Base-by-base conservation (phyloP, 1,140 invertebrate species). In the Drosophila kurseongensis region DNA sequence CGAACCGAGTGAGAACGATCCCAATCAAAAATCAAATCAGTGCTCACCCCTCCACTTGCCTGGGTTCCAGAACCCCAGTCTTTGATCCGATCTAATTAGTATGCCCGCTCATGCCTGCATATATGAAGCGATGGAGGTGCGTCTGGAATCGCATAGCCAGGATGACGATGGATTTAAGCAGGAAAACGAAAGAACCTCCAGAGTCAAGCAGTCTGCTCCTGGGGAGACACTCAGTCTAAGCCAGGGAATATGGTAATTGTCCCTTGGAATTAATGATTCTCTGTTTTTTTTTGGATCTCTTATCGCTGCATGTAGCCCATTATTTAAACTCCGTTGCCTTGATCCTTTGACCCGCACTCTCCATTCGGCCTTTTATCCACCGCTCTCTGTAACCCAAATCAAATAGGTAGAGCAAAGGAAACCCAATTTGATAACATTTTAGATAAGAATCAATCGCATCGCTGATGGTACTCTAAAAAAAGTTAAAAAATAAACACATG, bases 61-160 rank as follows among this genome's bases (percentile, higher is more conserved):
- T 0, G 27, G 14, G 48, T 35, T 35, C 14, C n/a, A 29, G 48
- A 51, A 10, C 27, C 58, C 27, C 40, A 42, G 59, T 36, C 38
- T 38, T 23, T 62, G 63, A 71, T 60, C 72, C 68, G 55, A 63
- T 68, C 82, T 88, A 86, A 86, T 86, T 86, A 86, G 82, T 86
- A 86, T 86, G 83, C 82, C 79, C 75, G 82, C 66, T 88, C 82
- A 86, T 79, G 84, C 79, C 83, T 88, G 83, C 82, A 83, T 71
- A 67, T 88, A 88, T 86, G 78, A 82, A 55, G 41, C 55, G 75
- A 82, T 78, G 68, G 77, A 71, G 78, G 54, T 63, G 59, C 69
- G 78, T 78, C 83, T 61, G 75, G 83, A 77, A 69, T 82, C 71
- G 62, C 75, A 44, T 9, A 18, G 23, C 47, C 71, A 75, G 71